These are phyloP conservation scores for Julus scanicus DNA, from an alignment of 2,888 invertebrate species.

Conservation along the genomic window DNA sequence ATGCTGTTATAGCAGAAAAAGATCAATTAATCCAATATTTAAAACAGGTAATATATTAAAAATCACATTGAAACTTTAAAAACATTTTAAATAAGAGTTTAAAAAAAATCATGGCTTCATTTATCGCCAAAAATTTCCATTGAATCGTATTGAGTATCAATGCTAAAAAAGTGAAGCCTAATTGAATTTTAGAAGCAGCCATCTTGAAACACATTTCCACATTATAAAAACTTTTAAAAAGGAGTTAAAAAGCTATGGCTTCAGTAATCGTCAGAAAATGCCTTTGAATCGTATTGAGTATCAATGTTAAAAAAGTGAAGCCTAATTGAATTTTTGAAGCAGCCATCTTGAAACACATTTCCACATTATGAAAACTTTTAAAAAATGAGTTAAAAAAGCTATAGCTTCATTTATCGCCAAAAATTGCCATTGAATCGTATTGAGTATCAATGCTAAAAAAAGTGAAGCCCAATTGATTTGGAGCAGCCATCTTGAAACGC, in stretches of 20 bases:
- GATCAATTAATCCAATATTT: constrained; percentile 48
- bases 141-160: background rate
- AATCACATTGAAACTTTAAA: no score
- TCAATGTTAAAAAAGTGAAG: background rate
- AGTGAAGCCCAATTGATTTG: background rate
- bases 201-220: no score
- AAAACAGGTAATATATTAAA: constrained; percentile 47
- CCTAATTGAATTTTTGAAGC: background rate
- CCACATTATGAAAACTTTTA: no score
- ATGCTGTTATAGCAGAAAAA: constrained; percentile 54
- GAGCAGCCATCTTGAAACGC: no score
- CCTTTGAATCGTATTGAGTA: background rate
- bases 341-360: no score
- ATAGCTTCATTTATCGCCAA: background rate
- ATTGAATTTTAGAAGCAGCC: background rate
- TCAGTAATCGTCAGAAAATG: background rate
- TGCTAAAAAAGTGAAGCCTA: background rate
- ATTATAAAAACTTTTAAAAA: background rate
- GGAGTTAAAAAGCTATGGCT: background rate
- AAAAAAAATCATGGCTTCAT: background rate
- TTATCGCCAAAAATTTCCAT: background rate
- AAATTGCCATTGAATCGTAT: background rate
- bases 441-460: background rate
- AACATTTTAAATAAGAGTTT: background rate
- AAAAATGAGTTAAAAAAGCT: background rate